phyloP scores from a whole-genome alignment of 2,888 invertebrate species.

The Chrysolina americana region DNA sequence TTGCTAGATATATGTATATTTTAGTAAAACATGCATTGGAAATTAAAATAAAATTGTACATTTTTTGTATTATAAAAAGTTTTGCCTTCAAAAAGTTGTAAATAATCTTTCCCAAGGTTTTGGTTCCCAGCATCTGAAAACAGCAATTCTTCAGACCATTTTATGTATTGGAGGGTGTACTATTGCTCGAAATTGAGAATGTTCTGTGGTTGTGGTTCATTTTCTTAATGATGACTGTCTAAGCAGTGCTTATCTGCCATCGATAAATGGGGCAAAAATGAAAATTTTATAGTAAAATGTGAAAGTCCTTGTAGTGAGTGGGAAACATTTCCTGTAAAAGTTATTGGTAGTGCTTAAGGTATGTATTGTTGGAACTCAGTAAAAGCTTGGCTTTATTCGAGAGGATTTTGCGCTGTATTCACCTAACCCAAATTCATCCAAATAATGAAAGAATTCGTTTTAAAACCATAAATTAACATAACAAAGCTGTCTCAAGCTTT shows the following conservation, averaged over 20 bases:
- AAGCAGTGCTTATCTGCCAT: slow-evolving; percentile 8
- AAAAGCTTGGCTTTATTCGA: too few species aligned
- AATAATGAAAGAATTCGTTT: too few species aligned
- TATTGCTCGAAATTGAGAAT: too few species aligned
- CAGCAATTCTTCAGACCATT: neutral
- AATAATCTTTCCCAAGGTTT: neutral
- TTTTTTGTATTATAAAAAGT: neutral
- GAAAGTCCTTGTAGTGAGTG: slow-evolving; percentile 14
- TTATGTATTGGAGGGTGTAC: neutral
- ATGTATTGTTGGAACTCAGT: too few species aligned
- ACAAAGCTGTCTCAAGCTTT: too few species aligned
- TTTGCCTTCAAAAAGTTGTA: neutral
- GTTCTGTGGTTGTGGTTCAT: neutral
- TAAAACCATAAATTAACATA: too few species aligned
- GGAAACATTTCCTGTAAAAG: neutral
- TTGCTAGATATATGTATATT: neutral
- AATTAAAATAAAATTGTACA: neutral
- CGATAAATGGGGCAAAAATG: slow-evolving; percentile 12
- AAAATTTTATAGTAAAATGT: slow-evolving; percentile 14
- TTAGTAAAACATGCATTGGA: slow-evolving; percentile 4
- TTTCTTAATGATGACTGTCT: slow-evolving; percentile 9
- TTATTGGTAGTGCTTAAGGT: slow-evolving; percentile 12
- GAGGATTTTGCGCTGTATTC: too few species aligned
- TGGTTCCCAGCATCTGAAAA: slow-evolving; percentile 5
- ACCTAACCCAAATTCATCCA: too few species aligned